These are phyloP conservation scores for Danio aesculapii DNA, from an alignment of 2,797 vertebrate genomes.

Conservation along the genomic window DNA sequence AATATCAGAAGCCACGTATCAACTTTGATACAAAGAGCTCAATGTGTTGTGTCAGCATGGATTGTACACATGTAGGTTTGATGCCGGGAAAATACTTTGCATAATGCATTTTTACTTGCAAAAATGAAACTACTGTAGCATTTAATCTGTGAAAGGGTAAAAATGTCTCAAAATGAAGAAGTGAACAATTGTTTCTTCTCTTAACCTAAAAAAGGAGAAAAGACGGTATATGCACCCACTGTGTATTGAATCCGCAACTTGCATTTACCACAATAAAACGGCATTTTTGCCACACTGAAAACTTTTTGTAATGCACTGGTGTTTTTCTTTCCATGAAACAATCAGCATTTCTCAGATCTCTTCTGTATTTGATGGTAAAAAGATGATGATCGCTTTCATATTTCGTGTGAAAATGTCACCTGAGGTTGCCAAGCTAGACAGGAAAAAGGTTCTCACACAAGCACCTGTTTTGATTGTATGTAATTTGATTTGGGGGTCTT, in stretches of 20 bases:
- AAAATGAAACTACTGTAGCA: conserved; percentile 10
- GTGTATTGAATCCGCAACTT: conserved; percentile 16
- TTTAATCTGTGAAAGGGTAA: neutral
- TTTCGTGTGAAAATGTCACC: conserved; percentile 39
- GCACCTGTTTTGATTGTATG: conserved; percentile 24
- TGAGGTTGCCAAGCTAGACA: conserved; percentile 42
- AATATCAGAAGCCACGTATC: conserved; percentile 7
- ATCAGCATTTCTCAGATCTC: conserved; percentile 34
- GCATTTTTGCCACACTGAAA: conserved; percentile 14
- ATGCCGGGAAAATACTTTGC: neutral
- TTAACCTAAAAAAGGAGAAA: neutral
- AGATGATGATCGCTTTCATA: conserved; percentile 28
- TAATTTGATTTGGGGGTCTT: conserved; percentile 28
- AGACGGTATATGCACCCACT: neutral
- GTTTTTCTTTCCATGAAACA: conserved; percentile 3
- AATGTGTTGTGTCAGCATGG: neutral
- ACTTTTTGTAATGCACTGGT: conserved; percentile 1
- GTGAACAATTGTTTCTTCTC: neutral
- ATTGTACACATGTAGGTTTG: conserved; percentile 5
- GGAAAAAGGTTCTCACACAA: conserved; percentile 46
- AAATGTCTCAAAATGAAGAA: conserved; percentile 21
- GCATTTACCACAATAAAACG: conserved; percentile 38
- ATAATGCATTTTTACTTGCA: conserved; percentile 14
- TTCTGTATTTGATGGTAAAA: conserved; percentile 40
- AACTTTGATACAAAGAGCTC: neutral